Evolutionary conservation across 1,140 invertebrate species (phyloP), one percentile per base, ranked within the genome.

Genomic region (Pollicipes pollicipes): DNA sequence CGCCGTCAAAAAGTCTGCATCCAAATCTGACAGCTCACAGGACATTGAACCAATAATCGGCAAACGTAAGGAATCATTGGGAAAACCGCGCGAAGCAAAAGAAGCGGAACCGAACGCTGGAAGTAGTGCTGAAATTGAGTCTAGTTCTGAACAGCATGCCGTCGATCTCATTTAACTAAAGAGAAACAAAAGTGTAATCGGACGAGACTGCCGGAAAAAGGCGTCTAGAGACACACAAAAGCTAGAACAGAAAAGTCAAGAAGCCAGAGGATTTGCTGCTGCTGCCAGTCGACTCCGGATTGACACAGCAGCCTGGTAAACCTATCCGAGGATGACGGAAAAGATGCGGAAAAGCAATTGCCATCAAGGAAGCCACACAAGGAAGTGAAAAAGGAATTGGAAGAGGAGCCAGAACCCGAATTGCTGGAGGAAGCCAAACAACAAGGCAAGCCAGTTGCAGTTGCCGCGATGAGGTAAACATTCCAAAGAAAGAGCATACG

Each of bases 351-450:
- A 58, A 69, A 74, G 70, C 69, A 66, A 70, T 75, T 31, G 76
- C 75, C 2, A 75, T n/a, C n/a, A 4, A 75, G 74, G 77, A 67
- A 73, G n/a, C n/a, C 75, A 68, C 68, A 73, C 58, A 75, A 63
- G 74, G 77, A 67, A 73, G 75, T 67, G 69, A 73, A 35, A 76
- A 77, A 69, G 72, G 68, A 70, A 79, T 78, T 68, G 29, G 69
- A 69, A 66, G 71, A 71, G n/a, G 68, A 78, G 58, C 63, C 70
- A 16, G 73, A 71, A 6, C 72, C 73, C 16, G 69, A 75, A 13
- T 10, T 21, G 6, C 45, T 3, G 24, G 45, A 58, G 24, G 8
- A 58, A 58, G 21, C 2, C 6, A 58, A 24, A 3, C 2, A 24
- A 58, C 6, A 21, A 58, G 21, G 45, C n/a, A n/a, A 58, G 45